Evolutionary conservation across 35 echinoderm and acorn worm genomes (phyloP).

Genomic region (Hemicentrotus pulcherrimus): DNA sequence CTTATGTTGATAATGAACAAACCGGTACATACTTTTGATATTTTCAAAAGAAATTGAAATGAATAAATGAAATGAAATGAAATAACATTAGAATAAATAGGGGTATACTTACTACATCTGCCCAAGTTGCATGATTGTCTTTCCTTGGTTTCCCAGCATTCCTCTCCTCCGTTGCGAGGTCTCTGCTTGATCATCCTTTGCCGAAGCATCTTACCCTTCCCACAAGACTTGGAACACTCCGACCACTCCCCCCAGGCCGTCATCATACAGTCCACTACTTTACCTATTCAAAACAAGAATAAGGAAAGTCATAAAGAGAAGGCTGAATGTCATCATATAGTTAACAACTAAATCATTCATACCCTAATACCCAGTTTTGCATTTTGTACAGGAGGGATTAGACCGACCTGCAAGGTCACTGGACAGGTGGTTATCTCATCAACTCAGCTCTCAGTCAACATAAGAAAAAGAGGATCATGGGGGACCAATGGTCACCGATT

Average conservation of each 20-base stretch:
- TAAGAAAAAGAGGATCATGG: too few relatives aligned
- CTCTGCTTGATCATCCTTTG: conserved; percentile 84
- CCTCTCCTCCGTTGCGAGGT: conserved; percentile 68
- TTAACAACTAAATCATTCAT: too few relatives aligned
- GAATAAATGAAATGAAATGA: not conserved
- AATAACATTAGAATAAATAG: not conserved
- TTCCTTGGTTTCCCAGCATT: conserved; percentile 72
- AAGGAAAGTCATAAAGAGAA: not conserved
- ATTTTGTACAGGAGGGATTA: too few relatives aligned
- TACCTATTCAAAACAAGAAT: conserved; percentile 28
- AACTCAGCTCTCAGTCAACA: too few relatives aligned
- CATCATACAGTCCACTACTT: conserved; percentile 91
- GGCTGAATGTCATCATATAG: not conserved
- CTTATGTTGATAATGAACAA: too few relatives aligned
- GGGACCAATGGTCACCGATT: too few relatives aligned
- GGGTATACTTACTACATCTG: conserved; percentile 69
- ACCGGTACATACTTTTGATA: too few relatives aligned
- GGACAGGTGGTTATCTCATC: too few relatives aligned
- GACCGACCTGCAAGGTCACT: too few relatives aligned
- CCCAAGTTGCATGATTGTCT: conserved; percentile 72
- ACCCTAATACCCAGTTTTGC: too few relatives aligned
- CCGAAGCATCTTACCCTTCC: conserved; percentile 79
- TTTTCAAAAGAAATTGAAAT: too few relatives aligned
- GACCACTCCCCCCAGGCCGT: conserved; percentile 71
- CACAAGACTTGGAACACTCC: conserved; percentile 82